A percentile compares a stretch with the other conserved stretches of the same genome.
phyloP scores from a whole-genome alignment of 2,797 vertebrate species.

The Eupleurogrammus muticus region DNA sequence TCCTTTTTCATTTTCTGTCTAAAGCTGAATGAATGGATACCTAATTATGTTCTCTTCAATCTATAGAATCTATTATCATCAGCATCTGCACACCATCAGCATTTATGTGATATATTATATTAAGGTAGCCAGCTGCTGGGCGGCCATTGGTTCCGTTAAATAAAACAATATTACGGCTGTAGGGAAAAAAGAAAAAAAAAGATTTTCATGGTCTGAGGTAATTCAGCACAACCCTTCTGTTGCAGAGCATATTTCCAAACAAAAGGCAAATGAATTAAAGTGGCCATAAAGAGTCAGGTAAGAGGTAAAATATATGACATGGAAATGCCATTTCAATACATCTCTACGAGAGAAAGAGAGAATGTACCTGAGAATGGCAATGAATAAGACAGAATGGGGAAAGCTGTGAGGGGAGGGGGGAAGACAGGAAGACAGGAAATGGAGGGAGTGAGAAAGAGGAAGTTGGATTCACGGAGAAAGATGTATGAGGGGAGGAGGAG shows the following conservation, averaged over 20 bases:
- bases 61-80: not conserved
- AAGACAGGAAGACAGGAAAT: not conserved
- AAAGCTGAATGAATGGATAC: not conserved
- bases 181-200: not conserved
- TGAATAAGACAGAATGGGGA: not conserved
- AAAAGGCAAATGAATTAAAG: constrained; percentile 52
- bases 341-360: constrained; percentile 4
- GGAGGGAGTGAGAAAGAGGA: not conserved
- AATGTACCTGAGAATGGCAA: constrained; percentile 7
- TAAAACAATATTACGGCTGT: constrained; percentile 35
- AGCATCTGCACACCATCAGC: constrained; percentile 16
- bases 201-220: constrained; percentile 17
- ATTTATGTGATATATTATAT: constrained; percentile 1
- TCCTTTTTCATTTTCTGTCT: not conserved
- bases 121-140: constrained; percentile 24
- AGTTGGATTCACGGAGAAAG: constrained; percentile 2
- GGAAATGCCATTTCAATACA: constrained; percentile 28
- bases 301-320: constrained; percentile 40
- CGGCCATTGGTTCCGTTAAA: constrained; percentile 25
- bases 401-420: not conserved
- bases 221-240: constrained; percentile 35
- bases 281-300: constrained; percentile 49
- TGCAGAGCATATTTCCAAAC: constrained; percentile 39
- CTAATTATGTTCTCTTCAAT: not conserved
- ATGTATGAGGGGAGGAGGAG: constrained; percentile 2